Evolutionary conservation across 1,140 invertebrate species (phyloP).

Genomic region (Leptestheria dahalacensis): DNA sequence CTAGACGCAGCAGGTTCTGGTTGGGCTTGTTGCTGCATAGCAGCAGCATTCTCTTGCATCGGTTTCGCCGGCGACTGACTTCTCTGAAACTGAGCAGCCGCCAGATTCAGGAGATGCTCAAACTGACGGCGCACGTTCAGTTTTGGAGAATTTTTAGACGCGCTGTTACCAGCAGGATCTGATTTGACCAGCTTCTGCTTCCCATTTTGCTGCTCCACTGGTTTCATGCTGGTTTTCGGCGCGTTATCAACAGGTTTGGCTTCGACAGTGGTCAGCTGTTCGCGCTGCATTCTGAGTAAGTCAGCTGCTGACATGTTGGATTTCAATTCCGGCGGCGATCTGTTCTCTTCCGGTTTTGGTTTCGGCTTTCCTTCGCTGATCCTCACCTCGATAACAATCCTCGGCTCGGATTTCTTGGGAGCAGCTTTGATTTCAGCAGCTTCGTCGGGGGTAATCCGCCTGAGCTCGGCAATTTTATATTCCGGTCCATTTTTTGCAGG

Average conservation of each 20-base stretch:
- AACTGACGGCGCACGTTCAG: constrained; percentile 16
- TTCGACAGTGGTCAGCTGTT: neutral
- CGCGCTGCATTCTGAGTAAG: neutral
- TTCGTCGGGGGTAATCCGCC: constrained; percentile 4
- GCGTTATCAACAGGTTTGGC: neutral
- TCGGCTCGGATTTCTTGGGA: constrained; percentile 11
- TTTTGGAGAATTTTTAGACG: constrained; percentile 14
- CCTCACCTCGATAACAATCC: neutral
- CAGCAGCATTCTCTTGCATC: neutral
- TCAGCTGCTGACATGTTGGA: neutral
- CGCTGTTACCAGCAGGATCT: neutral
- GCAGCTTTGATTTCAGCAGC: constrained; percentile 18
- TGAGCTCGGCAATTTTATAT: constrained; percentile 4
- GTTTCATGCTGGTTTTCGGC: neutral
- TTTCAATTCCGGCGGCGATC: constrained; percentile 9
- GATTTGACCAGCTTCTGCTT: constrained; percentile 8
- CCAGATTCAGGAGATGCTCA: constrained; percentile 16
- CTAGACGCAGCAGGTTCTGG: neutral
- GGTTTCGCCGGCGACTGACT: constrained; percentile 8
- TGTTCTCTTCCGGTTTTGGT: constrained; percentile 10
- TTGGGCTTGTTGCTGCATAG: neutral
- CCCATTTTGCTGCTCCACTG: constrained; percentile 7
- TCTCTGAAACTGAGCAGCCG: constrained; percentile 10
- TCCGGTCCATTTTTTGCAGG: constrained; percentile 5
- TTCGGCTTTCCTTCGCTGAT: neutral